Percentiles rank a stretch among this genome's conserved stretches.
Evolutionary conservation across 2,888 invertebrate genomes (phyloP).

Genomic region (Synanthedon formicaeformis): DNA sequence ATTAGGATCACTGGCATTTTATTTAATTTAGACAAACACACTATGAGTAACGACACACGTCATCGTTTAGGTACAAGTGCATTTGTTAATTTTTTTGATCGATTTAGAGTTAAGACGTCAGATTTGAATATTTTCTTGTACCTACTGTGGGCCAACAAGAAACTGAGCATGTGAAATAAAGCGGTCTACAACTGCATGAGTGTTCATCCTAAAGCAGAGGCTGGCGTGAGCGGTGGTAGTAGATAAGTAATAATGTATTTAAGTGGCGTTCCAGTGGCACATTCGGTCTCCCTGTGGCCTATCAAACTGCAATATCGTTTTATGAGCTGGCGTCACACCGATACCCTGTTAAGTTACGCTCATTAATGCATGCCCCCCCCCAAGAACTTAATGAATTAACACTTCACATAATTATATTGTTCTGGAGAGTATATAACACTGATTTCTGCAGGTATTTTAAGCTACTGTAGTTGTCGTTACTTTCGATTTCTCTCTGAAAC

Average conservation of each 20-base stretch:
- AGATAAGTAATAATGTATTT: slow-evolving; percentile 41
- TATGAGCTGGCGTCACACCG: slow-evolving; percentile 35
- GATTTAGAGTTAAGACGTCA: too few relatives aligned
- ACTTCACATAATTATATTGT: not conserved
- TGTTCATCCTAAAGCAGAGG: too few relatives aligned
- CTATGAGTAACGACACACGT: too few relatives aligned
- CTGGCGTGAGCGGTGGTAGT: slow-evolving; percentile 13
- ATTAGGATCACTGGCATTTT: too few relatives aligned
- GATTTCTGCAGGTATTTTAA: too few relatives aligned
- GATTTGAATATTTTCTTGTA: too few relatives aligned
- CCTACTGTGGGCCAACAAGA: not conserved
- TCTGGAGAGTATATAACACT: too few relatives aligned
- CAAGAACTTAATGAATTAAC: not conserved
- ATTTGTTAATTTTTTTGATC: too few relatives aligned
- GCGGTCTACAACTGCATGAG: not conserved
- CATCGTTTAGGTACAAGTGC: too few relatives aligned
- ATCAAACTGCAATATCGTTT: slow-evolving; percentile 50
- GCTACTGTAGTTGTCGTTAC: too few relatives aligned
- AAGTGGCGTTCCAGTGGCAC: slow-evolving; percentile 30
- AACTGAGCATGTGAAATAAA: not conserved
- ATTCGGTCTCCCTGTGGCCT: slow-evolving; percentile 27
- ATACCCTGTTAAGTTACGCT: slow-evolving; percentile 14
- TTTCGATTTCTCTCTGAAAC: too few relatives aligned
- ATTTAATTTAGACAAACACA: too few relatives aligned
- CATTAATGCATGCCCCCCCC: not conserved